Base-by-base conservation (phyloP, 2,888 invertebrate species). In the Tupiocoris notatus region DNA sequence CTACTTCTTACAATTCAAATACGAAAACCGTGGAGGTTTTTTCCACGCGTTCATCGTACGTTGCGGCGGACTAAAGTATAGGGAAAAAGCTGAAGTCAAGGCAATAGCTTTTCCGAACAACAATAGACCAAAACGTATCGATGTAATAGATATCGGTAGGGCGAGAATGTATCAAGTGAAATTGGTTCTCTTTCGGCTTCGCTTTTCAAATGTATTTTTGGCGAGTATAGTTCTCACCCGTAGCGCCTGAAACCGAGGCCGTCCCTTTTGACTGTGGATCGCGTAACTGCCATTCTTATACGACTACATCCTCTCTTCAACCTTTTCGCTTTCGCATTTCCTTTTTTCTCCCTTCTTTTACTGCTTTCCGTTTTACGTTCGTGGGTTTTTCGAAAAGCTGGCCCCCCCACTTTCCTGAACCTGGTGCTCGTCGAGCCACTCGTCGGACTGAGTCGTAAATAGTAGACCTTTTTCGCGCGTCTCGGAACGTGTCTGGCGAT, bases 401-500 rank as follows among this genome's bases (percentile, higher is more conserved):
- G 39, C 39, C 39, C 39, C 3, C 39, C 39, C 3, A 3, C 12
- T 39, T 3, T 12, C 39, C 12, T 3, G 6, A 39, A 3, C 39
- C 39, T 3, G 39, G 39, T 39, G 39, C 39, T 39, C 39, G 39
- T 39, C 39, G 39, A 12, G 12, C 39, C 12, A 12, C 39, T 39
- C 39, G 39, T 39, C 39, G 39, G 39, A 39, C 39, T 39, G 39
- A 12, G 39, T 39, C 39, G 39, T 39, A 39, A 39, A 39, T 39
- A 39, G 6, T 39, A 39, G 39, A 39, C 39, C 39, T 39, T 39
- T 39, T 39, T 39, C 39, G 39, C 39, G 39, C 39, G 39, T 39
- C 39, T 39, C 39, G 39, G 39, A 58, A 70, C 70, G 70, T 70
- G 70, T 70, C 70, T 70, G 70, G 70, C 59, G 70, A 70, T 70